These are phyloP conservation scores for Pachyuromys duprasi DNA, from an alignment of 2,797 vertebrate genomes.

Conservation along the genomic window DNA sequence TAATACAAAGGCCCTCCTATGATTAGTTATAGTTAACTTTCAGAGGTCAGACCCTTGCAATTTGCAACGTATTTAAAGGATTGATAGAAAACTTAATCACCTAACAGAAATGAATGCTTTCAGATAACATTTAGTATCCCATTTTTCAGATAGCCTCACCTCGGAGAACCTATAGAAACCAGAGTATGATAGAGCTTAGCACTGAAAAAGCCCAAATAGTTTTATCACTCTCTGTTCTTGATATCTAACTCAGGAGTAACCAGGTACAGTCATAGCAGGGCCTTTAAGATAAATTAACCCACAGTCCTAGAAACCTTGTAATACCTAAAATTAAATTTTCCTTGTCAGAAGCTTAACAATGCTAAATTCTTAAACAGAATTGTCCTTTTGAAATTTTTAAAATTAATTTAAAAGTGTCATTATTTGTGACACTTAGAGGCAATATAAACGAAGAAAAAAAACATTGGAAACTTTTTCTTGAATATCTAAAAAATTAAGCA, in stretches of 20 bases:
- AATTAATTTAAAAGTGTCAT: constrained; percentile 76
- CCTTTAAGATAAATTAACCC: constrained; percentile 87
- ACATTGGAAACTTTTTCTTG: constrained; percentile 39
- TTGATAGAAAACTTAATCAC: not conserved
- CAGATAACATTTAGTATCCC: constrained; percentile 28
- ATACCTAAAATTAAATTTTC: constrained; percentile 81
- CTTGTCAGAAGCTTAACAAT: constrained; percentile 74
- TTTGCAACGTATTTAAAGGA: constrained; percentile 5
- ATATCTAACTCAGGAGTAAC: constrained; percentile 87
- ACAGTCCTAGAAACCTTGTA: constrained; percentile 86
- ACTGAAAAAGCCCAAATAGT: constrained; percentile 76
- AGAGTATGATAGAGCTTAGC: constrained; percentile 82
- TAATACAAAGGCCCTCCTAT: not conserved
- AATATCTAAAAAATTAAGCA: constrained; percentile 56
- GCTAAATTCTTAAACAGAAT: constrained; percentile 68
- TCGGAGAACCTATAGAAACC: constrained; percentile 86
- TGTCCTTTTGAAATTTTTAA: constrained; percentile 67
- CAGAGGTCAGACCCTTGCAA: not conserved
- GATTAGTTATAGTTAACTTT: not conserved
- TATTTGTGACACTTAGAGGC: constrained; percentile 60
- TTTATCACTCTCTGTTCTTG: constrained; percentile 82
- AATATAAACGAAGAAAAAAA: constrained; percentile 47
- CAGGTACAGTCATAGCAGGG: constrained; percentile 85
- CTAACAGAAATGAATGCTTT: constrained; percentile 55
- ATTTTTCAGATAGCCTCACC: constrained; percentile 75